phyloP scores from a whole-genome alignment of 2,113 vertebrate species.

The Tragelaphus imberbis region DNA sequence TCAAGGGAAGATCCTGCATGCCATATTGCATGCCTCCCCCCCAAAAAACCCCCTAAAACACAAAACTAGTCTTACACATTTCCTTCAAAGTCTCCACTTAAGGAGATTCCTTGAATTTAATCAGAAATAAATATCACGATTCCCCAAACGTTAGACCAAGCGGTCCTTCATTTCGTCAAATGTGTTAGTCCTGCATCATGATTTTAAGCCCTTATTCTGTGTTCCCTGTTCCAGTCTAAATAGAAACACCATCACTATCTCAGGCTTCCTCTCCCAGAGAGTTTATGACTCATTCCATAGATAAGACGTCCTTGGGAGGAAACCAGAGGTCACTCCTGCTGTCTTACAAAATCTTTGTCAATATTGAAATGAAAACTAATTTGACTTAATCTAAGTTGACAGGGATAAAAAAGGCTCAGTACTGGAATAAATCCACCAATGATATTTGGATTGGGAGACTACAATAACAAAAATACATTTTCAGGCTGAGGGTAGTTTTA shows the following conservation, averaged over 20 bases:
- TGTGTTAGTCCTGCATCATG: neutral
- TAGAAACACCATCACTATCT: neutral
- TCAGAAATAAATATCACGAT: neutral
- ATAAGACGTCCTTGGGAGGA: slow-evolving; percentile 73
- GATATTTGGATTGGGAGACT: slow-evolving; percentile 47
- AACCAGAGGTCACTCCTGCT: slow-evolving; percentile 75
- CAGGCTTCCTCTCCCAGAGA: neutral
- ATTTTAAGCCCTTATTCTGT: neutral
- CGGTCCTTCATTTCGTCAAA: neutral
- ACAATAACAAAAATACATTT: neutral
- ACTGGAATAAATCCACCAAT: slow-evolving; percentile 66
- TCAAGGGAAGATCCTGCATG: rapidly evolving
- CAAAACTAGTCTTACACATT: neutral
- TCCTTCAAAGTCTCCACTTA: neutral
- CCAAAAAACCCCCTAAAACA: neutral
- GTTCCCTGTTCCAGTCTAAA: neutral
- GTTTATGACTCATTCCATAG: slow-evolving; percentile 47
- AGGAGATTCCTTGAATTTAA: neutral
- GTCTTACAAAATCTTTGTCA: slow-evolving; percentile 80
- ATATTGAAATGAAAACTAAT: slow-evolving; percentile 81
- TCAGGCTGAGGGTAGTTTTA: neutral
- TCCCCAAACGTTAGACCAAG: neutral
- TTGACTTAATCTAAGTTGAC: slow-evolving; percentile 80
- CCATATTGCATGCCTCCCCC: neutral
- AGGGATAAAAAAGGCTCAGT: slow-evolving; percentile 70